Percentiles rank a stretch among this genome's conserved stretches.
Evolutionary conservation across 2,797 vertebrate species (phyloP).

Genomic region (Periophthalmus magnuspinnatus): DNA sequence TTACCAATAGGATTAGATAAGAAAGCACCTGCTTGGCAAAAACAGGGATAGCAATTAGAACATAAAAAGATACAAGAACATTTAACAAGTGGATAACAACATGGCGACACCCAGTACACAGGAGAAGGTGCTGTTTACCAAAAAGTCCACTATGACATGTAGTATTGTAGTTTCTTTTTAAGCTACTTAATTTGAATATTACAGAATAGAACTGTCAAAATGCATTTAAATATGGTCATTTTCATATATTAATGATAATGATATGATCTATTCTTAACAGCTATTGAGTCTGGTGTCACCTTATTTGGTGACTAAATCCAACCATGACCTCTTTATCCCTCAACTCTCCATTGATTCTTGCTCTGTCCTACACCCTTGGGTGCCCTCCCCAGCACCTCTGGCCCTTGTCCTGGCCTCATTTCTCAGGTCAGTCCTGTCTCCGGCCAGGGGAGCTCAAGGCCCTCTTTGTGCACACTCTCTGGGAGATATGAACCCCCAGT

Average conservation of each 20-base stretch:
- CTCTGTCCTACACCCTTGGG: conserved; percentile 52
- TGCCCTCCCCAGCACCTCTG: conserved; percentile 76
- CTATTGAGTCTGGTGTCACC: conserved; percentile 8
- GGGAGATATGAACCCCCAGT: conserved; percentile 78
- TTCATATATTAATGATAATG: conserved; percentile 16
- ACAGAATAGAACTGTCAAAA: background rate
- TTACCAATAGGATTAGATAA: background rate
- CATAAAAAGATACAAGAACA: background rate
- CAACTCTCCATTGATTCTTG: conserved; percentile 55
- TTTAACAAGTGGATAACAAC: background rate
- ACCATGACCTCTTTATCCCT: conserved; percentile 34
- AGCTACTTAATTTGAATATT: conserved; percentile 37
- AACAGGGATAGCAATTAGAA: background rate
- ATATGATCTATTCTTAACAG: background rate
- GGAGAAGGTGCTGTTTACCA: background rate
- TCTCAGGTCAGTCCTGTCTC: conserved; percentile 70
- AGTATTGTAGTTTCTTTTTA: conserved; percentile 51
- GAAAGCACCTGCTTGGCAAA: background rate
- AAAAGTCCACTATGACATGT: background rate
- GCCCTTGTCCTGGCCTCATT: conserved; percentile 68
- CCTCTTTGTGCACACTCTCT: conserved; percentile 77
- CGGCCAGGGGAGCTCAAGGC: conserved; percentile 76
- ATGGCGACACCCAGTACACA: background rate
- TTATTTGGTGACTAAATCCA: conserved; percentile 14
- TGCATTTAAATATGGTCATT: background rate